Conservation (phyloP, 2,113 vertebrate genomes). For the Laterallus jamaicensis region DNA sequence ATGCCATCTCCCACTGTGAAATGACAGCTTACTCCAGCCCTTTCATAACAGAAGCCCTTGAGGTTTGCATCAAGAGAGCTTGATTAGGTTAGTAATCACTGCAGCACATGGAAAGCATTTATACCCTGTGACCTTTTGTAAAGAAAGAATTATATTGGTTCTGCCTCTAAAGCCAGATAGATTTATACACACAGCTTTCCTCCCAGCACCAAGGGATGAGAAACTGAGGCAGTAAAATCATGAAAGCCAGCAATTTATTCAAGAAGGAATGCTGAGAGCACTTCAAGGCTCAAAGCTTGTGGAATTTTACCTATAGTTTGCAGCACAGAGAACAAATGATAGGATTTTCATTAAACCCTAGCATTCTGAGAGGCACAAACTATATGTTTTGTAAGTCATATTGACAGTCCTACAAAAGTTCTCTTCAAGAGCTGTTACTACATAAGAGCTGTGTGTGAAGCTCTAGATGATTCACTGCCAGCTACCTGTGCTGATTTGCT, state of each 20-base stretch:
- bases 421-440: neutral
- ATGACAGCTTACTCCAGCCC: conserved; percentile 62
- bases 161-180: neutral
- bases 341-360: neutral
- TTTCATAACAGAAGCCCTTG: conserved; percentile 55
- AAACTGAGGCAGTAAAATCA: conserved; percentile 48
- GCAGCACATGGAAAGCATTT: conserved; percentile 47
- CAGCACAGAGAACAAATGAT: conserved; percentile 2
- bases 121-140: conserved; percentile 2
- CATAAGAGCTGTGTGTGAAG: neutral
- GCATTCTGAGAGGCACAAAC: neutral
- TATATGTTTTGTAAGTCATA: neutral
- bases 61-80: conserved; percentile 56
- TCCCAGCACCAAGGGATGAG: neutral
- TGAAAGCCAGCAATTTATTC: conserved; percentile 12
- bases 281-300: neutral
- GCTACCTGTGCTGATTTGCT: neutral
- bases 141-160: neutral
- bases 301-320: neutral
- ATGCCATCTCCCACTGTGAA: conserved; percentile 60
- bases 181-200: neutral
- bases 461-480: neutral
- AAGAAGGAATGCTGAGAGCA: neutral
- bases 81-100: conserved; percentile 66
- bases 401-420: neutral